phyloP scores from a whole-genome alignment of 2,113 vertebrate species.

The Oreochromis spilurus region DNA sequence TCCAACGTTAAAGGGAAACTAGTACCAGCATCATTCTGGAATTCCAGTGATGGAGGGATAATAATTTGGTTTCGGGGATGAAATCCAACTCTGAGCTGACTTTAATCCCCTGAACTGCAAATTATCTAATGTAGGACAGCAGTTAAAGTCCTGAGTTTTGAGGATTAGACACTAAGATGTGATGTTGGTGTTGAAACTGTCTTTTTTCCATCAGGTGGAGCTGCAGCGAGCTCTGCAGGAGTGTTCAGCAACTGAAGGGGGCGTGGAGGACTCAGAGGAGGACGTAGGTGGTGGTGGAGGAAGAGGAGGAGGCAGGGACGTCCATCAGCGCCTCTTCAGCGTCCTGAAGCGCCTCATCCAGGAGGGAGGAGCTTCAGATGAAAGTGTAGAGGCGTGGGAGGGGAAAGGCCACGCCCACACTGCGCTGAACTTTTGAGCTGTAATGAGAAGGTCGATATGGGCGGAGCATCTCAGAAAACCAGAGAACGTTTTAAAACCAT shows the following conservation, averaged over 20 bases:
- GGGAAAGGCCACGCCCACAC: constrained; percentile 46
- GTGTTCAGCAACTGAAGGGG: constrained; percentile 70
- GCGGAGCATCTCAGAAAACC: neutral
- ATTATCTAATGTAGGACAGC: neutral
- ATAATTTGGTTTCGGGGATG: neutral
- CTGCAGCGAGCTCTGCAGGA: constrained; percentile 81
- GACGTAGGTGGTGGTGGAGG: neutral
- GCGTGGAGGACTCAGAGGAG: neutral
- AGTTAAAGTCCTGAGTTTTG: neutral
- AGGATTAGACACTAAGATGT: neutral
- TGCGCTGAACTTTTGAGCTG: constrained; percentile 59
- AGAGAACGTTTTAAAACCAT: neutral
- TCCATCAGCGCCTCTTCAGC: constrained; percentile 66
- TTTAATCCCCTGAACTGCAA: neutral
- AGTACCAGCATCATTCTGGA: neutral
- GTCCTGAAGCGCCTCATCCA: constrained; percentile 79
- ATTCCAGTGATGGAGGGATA: neutral
- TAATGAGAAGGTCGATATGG: neutral
- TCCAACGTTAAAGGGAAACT: neutral
- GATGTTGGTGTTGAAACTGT: neutral
- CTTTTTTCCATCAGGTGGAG: constrained; percentile 55
- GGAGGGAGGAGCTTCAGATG: constrained; percentile 66
- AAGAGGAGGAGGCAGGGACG: neutral
- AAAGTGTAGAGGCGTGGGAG: constrained; percentile 11
- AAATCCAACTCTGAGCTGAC: neutral